phyloP scores from a whole-genome alignment of 2,113 vertebrate genomes.

The Phalacrocorax carbo region DNA sequence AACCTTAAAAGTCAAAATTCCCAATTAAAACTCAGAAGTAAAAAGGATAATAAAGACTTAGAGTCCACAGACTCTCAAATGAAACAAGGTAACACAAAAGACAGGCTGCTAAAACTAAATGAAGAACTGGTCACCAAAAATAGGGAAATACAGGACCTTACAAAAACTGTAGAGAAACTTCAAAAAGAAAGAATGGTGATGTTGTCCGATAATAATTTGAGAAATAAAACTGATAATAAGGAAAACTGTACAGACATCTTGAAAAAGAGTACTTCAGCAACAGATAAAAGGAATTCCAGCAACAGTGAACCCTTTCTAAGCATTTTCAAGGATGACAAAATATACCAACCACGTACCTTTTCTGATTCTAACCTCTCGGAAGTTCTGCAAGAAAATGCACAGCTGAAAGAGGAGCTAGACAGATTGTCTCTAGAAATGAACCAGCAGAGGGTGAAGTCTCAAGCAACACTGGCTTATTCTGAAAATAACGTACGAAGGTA shows the following conservation, averaged over 20 bases:
- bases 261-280: slow-evolving; percentile 34
- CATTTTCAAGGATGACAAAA: slow-evolving; percentile 67
- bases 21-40: slow-evolving; percentile 57
- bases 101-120: slow-evolving; percentile 79
- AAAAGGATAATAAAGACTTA: slow-evolving; percentile 55
- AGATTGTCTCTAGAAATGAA: slow-evolving; percentile 73
- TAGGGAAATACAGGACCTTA: slow-evolving; percentile 85
- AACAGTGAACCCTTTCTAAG: slow-evolving; percentile 46
- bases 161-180: slow-evolving; percentile 85
- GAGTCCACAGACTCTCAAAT: slow-evolving; percentile 63
- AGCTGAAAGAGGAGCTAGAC: slow-evolving; percentile 76
- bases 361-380: slow-evolving; percentile 79
- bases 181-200: slow-evolving; percentile 84
- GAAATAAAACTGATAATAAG: slow-evolving; percentile 18
- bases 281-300: slow-evolving; percentile 7
- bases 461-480: slow-evolving; percentile 64
- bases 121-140: slow-evolving; percentile 84
- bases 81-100: slow-evolving; percentile 73
- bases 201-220: slow-evolving; percentile 69
- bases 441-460: slow-evolving; percentile 74
- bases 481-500: slow-evolving; percentile 80
- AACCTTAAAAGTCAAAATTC: slow-evolving; percentile 76
- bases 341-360: slow-evolving; percentile 78
- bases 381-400: slow-evolving; percentile 84
- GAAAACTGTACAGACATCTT: neutral